Evolutionary conservation across 2,113 vertebrate species (phyloP).

Genomic region (Marmota monax): DNA sequence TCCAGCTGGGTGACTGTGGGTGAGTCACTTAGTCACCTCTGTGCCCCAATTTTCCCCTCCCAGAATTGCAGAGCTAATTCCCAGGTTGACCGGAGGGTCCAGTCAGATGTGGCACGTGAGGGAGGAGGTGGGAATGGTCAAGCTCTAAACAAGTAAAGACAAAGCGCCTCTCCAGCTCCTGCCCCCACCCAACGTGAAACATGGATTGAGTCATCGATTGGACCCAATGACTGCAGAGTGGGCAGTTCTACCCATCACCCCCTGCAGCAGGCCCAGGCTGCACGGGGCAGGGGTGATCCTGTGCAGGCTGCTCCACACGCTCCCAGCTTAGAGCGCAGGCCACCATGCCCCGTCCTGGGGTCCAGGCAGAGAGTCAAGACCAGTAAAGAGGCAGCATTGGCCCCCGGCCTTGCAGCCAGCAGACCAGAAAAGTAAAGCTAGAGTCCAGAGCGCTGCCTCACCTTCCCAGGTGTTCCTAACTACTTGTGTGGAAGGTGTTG

Average conservation of each 20-base stretch:
- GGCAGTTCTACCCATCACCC: not conserved
- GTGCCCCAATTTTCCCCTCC: not conserved
- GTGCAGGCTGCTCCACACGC: accelerated
- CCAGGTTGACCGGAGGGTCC: not conserved
- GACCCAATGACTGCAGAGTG: not conserved
- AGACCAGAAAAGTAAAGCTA: not conserved
- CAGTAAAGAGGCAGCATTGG: not conserved
- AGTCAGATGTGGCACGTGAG: not conserved
- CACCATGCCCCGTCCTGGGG: not conserved
- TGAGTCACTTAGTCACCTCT: not conserved
- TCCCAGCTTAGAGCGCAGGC: not conserved
- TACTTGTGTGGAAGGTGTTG: not conserved
- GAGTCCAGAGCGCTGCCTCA: not conserved
- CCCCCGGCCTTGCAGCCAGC: not conserved
- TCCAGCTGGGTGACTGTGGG: not conserved
- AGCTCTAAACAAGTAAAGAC: not conserved
- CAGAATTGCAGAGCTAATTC: not conserved
- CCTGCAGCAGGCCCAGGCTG: not conserved
- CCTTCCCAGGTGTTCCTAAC: not conserved
- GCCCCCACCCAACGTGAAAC: not conserved
- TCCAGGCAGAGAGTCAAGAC: not conserved
- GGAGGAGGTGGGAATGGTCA: accelerated
- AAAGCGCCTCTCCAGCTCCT: not conserved
- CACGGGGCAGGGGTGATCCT: too few species aligned
- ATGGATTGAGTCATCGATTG: not conserved